Base-by-base conservation (phyloP, 2,797 vertebrate species). In the Sandelia bainsii region DNA sequence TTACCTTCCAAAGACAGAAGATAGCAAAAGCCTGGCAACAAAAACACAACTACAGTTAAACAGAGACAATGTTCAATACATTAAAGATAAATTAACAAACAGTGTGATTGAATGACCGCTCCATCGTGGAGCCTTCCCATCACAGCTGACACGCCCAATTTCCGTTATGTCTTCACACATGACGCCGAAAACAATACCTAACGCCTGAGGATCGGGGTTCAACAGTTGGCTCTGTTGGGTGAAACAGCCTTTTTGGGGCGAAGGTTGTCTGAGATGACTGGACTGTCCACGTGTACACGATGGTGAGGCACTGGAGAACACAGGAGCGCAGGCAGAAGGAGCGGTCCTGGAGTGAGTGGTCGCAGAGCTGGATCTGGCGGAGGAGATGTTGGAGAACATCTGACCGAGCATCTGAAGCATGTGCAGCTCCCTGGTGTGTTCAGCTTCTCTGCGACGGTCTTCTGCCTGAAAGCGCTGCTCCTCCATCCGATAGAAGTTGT, bases 321-420 rank as follows among this genome's bases (percentile, higher is more conserved):
- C 90, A 1, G 95, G 84, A 57, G 84, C 77, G 0, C 50, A 81
- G 81, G 75, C 23, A 6, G 71, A 11, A 5, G 82, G 75, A n/a
- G 67, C 52, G 0, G 68, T 42, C 20, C 91, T 81, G 56, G 88
- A 79, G 13, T 91, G 84, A 48, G 91, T 52, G 0, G 89, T 87
- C 3, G 91, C 87, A 8, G 94, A 91, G 39, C 89, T 57, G 5
- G 93, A 76, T 0, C 90, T 81, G 27, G 93, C 79, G 0, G 90
- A 80, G 69, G 94, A 92, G 76, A 97, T 92, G 87, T 92, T 91
- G 79, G 95, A 91, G 77, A 97, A 95, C 95, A 98, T 96, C 93
- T 97, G 96, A 46, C 96, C 96, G 58, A 97, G 91, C 96, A 97
- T 96, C 87, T 97, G 96, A 34, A 98, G 91, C 96, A 97, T 97